phyloP scores from a whole-genome alignment of 1,140 invertebrate species.

The Platyscapa corneri region DNA sequence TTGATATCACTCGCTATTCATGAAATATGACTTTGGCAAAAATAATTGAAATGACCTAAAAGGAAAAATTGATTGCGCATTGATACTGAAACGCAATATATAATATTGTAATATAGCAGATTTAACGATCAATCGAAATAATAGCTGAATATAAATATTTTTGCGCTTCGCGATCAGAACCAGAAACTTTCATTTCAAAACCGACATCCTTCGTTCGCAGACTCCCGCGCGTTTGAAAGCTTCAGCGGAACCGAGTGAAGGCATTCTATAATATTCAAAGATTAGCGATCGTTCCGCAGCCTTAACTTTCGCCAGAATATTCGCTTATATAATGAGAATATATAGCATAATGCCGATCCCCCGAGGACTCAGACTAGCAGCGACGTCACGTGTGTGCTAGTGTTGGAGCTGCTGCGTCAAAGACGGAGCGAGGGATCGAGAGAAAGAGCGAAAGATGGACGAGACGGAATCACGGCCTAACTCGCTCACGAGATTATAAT shows the following conservation, averaged over 20 bases:
- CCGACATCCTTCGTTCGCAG: background rate
- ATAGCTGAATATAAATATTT: background rate
- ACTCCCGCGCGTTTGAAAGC: background rate
- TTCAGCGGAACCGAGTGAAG: background rate
- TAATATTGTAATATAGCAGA: no score
- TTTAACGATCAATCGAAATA: background rate
- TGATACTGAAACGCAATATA: background rate
- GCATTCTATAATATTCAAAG: background rate
- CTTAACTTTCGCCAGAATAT: background rate
- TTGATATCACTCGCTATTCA: background rate
- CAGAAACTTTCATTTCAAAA: no score
- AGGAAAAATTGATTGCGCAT: no score
- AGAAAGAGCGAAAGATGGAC: conserved; percentile 5
- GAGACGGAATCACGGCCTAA: conserved; percentile 64
- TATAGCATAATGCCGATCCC: background rate
- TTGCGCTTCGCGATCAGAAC: no score
- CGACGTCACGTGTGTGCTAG: no score
- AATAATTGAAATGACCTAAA: background rate
- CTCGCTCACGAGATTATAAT: conserved; percentile 75
- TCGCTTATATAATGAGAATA: background rate
- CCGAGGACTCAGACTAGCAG: background rate
- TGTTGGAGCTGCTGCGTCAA: background rate
- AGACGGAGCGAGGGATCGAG: background rate
- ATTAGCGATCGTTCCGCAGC: background rate
- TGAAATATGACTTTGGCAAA: background rate